Base-by-base conservation (phyloP, 2,797 vertebrate genomes). In the Harpagifer antarcticus region DNA sequence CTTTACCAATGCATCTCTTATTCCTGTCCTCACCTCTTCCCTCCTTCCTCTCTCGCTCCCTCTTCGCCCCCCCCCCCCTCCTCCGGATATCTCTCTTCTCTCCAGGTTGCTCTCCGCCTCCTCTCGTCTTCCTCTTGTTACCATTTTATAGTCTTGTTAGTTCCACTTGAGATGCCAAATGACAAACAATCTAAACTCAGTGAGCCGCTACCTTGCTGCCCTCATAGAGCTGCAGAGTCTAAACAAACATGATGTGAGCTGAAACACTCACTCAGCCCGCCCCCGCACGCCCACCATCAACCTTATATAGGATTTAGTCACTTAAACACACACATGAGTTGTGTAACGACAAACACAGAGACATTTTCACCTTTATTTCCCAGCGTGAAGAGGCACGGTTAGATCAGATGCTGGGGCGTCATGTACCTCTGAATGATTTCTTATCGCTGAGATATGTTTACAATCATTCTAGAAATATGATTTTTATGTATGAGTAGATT, bases 101-200 rank as follows among this genome's bases (percentile, higher is more conserved):
- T 59, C 72, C 65, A 74, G 56, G 80, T 84, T 57, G 23, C 52
- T 45, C 73, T 68, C 68, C 54, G 10, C 79, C 77, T 81, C 85
- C 68, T 65, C 53, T 49, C 17, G 2, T 74, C 76, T 78, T 82
- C 68, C 73, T 76, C 78, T 83, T 55, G 80, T 89, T 89, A 83
- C 87, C 82, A 67, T 91, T 92, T 91, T 91, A 93, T 90, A 89
- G 90, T 90, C 93, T 93, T 94, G 92, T 95, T 95, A 95, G 93
- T 95, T 95, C 94, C 93, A 95, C 91, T 93, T 90, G 91, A 94
- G 91, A 93, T 91, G 88, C 86, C 91, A 93, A 94, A 94, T 92
- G 90, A 93, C 92, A 94, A 94, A 94, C 92, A 94, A 91, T 94
- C 89, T 78, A 92, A 90, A 93, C 23, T 79, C 92, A 92, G 88